Percentiles rank a stretch among this genome's conserved stretches.
Conservation (phyloP, 2,888 invertebrate species). For the Caradrina kadenii region DNA sequence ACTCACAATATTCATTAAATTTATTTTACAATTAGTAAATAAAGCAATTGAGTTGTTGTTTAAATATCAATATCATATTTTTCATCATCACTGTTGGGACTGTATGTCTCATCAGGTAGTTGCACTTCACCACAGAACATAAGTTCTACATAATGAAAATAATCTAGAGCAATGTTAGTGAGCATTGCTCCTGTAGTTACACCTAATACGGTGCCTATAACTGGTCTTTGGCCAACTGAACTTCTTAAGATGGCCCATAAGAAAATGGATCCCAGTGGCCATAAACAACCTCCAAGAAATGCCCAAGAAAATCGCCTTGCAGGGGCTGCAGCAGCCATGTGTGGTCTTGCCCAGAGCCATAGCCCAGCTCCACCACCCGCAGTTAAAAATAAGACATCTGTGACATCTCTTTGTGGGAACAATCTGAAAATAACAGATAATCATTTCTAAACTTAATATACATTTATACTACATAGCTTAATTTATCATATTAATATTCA, state of each 20-base stretch:
- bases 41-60: slow-evolving; percentile 49
- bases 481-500: neutral
- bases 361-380: slow-evolving; percentile 95
- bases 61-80: slow-evolving; percentile 89
- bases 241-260: slow-evolving; percentile 96
- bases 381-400: slow-evolving; percentile 95
- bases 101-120: slow-evolving; percentile 84
- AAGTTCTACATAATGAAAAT: slow-evolving; percentile 91
- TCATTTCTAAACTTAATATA: neutral
- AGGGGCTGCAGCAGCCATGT: slow-evolving; percentile 92
- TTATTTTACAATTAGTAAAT: slow-evolving; percentile 37
- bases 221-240: slow-evolving; percentile 93
- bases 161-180: slow-evolving; percentile 91
- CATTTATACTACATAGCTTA: neutral
- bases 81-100: slow-evolving; percentile 89
- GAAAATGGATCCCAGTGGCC: slow-evolving; percentile 97
- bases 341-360: slow-evolving; percentile 95
- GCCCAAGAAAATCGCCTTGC: slow-evolving; percentile 92
- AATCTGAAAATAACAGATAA: slow-evolving; percentile 86
- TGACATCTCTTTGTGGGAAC: slow-evolving; percentile 94
- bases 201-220: slow-evolving; percentile 92
- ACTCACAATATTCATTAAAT: slow-evolving; percentile 24
- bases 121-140: slow-evolving; percentile 90
- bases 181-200: slow-evolving; percentile 93
- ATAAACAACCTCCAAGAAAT: slow-evolving; percentile 94